These are phyloP conservation scores for Mionectes olivaceus DNA, from an alignment of 2,797 vertebrate genomes.

Conservation along the genomic window DNA sequence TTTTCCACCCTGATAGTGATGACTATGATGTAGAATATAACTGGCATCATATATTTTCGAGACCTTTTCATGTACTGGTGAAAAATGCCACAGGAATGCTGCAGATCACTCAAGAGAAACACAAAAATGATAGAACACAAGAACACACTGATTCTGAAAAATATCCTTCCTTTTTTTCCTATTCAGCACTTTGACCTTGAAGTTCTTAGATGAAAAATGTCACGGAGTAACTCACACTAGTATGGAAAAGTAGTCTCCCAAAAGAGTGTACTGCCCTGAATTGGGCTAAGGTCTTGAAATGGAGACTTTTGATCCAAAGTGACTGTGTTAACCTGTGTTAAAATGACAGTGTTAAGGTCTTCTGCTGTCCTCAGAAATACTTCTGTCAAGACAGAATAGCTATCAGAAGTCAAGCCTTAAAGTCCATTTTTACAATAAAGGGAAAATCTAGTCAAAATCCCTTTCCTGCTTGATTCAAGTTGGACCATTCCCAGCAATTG, in stretches of 20 bases:
- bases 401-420: background rate
- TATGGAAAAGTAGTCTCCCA: background rate
- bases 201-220: background rate
- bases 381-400: background rate
- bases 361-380: background rate
- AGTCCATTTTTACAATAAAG: background rate
- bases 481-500: background rate
- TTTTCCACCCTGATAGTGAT: background rate
- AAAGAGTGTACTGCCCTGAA: background rate
- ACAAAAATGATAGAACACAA: background rate
- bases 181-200: background rate
- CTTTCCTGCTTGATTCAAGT: background rate
- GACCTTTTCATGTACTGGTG: background rate
- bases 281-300: background rate
- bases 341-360: background rate
- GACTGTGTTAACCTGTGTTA: background rate
- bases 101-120: background rate
- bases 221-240: background rate
- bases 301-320: background rate
- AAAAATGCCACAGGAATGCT: background rate
- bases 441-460: background rate
- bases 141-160: background rate
- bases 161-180: background rate
- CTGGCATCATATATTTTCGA: rapidly evolving
- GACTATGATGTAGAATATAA: background rate